These are phyloP conservation scores for Nymphalis io DNA, from an alignment of 1,140 invertebrate genomes.

Conservation along the genomic window DNA sequence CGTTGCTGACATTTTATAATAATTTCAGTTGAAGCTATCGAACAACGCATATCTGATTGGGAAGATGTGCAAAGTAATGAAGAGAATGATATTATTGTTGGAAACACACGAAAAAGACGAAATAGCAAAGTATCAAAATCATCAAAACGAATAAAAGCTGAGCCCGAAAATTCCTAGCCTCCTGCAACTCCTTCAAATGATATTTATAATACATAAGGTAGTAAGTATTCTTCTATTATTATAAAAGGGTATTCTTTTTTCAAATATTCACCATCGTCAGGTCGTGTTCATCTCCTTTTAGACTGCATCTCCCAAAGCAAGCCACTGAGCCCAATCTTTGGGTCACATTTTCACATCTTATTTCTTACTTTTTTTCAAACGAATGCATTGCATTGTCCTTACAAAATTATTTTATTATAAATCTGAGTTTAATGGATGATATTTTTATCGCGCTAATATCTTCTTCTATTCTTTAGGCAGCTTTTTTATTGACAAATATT, in stretches of 20 bases:
- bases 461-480: too few species aligned
- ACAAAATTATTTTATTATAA: too few species aligned
- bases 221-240: not conserved
- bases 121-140: not conserved
- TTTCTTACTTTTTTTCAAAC: too few species aligned
- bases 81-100: not conserved
- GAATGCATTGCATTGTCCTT: too few species aligned
- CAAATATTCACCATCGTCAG: too few species aligned
- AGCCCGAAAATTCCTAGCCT: not conserved
- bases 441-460: too few species aligned
- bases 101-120: constrained; percentile 9
- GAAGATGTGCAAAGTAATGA: constrained; percentile 10
- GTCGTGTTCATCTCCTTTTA: too few species aligned
- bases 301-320: too few species aligned
- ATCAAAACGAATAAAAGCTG: not conserved
- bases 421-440: too few species aligned
- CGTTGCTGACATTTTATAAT: not conserved
- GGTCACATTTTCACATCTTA: too few species aligned
- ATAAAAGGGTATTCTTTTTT: not conserved
- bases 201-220: not conserved
- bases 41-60: constrained; percentile 20
- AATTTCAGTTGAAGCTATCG: constrained; percentile 31
- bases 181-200: not conserved
- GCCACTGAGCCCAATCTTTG: too few species aligned
- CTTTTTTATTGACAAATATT: too few species aligned